Percentiles rank a stretch among this genome's conserved stretches.
Evolutionary conservation across 2,797 vertebrate genomes (phyloP).

Genomic region (Takifugu ocellatus): DNA sequence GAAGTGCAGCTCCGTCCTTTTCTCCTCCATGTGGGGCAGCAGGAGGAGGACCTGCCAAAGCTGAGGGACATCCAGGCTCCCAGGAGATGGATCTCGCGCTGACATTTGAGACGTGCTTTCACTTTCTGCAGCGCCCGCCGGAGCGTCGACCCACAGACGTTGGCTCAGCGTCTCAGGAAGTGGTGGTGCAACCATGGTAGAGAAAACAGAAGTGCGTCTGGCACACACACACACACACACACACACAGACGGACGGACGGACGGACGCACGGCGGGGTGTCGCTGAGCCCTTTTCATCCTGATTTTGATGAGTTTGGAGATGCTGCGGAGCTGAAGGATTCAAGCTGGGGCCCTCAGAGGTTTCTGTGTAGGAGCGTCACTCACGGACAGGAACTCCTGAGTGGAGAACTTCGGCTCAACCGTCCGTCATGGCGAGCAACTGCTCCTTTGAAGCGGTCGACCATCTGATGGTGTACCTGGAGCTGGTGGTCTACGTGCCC

Average conservation of each 20-base stretch:
- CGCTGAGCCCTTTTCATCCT: too few relatives aligned
- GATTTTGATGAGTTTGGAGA: too few relatives aligned
- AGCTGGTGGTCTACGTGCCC: conserved; percentile 79
- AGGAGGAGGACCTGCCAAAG: too few relatives aligned
- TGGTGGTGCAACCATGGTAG: conserved; percentile 65
- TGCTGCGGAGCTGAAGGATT: not conserved
- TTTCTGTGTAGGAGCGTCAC: conserved; percentile 10
- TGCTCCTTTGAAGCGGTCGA: conserved; percentile 69
- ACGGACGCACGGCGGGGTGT: not conserved
- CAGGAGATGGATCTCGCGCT: too few relatives aligned
- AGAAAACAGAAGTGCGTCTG: conserved; percentile 75
- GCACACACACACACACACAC: conserved; percentile 27
- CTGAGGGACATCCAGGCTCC: too few relatives aligned
- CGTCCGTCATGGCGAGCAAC: conserved; percentile 22
- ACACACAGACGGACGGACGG: conserved; percentile 23
- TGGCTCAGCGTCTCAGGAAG: conserved; percentile 66
- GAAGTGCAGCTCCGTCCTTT: conserved; percentile 13
- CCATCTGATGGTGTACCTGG: conserved; percentile 56
- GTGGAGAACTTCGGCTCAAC: too few relatives aligned
- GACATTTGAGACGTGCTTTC: not conserved
- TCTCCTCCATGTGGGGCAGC: not conserved
- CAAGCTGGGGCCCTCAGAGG: not conserved
- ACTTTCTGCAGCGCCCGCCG: conserved; percentile 1
- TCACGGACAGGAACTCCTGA: too few relatives aligned
- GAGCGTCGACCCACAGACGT: conserved; percentile 1